Evolutionary conservation across 2,888 invertebrate species (phyloP), one percentile per base, ranked within the genome.

Genomic region (Esperia sulphurella): DNA sequence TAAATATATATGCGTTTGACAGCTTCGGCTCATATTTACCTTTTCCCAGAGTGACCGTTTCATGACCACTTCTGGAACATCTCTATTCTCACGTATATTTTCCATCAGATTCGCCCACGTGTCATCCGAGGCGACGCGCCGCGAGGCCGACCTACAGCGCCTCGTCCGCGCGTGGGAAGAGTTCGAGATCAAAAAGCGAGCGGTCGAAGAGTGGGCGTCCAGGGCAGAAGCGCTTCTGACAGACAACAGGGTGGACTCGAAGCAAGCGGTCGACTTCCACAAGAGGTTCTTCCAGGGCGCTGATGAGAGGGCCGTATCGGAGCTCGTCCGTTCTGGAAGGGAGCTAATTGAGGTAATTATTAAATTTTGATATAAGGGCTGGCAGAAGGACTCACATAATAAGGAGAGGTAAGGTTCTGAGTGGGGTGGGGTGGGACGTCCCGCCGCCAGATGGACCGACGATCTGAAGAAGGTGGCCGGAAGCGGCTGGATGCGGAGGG

Each of bases 251-350:
- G 94, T 95, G 5, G 96, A 96, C 68, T 94, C 93, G 35, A 94
- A 95, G 70, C 94, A 94, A 61, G 93, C 93, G 0, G 94, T 96
- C 1, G 96, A 96, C 75, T 93, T 94, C 58, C 96, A 97, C 66
- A 96, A 96, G 77, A 91, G 92, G 48, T 97, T 97, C 91, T 97
- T 98, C 85, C 95, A 95, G 61, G 94, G 94, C 52, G 94, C 96
- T 0, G 96, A 97, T 68, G 95, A 97, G 68, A 91, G 93, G 52
- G 95, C 96, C 85, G 94, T 96, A 46, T 92, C 95, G 14, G 95
- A 96, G 64, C 86, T 97, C 45, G 92, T 94, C 0, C 92, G 94
- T 48, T 93, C 94, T 4, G 95, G 95, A 10, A 93, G 96, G 57
- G 95, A 96, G 69, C 76, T 89, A 14, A 76, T 89, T 93, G 75